Evolutionary conservation across 2,888 invertebrate species (phyloP), one percentile per base, ranked within the genome.

Genomic region (Epinotia brunnichana): DNA sequence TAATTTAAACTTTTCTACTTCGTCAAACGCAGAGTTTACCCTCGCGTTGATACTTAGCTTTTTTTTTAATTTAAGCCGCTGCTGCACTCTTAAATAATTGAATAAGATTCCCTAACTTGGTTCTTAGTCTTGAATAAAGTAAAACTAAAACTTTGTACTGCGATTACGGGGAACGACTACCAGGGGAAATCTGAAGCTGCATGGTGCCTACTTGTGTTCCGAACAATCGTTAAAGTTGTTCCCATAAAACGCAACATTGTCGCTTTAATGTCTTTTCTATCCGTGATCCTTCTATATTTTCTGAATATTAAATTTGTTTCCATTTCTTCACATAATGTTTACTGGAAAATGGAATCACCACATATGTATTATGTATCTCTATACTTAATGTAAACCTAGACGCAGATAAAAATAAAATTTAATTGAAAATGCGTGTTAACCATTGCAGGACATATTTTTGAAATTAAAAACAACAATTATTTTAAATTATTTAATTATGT

Each of bases 1-100:
- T 87, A 87, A 90, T 89, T 87, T 87, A 87, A 90, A 90, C 86
- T 90, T 90, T 87, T 81, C 80, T 84, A 80, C 87, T 89, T 82
- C 84, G 83, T 88, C 87, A 88, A 86, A 84, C 76, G 80, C 77
- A 75, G 77, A 80, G 81, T 77, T 81, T 77, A 76, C 78, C 73
- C 75, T 69, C 78, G 78, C 78, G 78, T 78, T 81, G 83, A 86
- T 84, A n/a, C n/a, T n/a, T n/a, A 85, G 82, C 80, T 81, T 79
- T 77, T 81, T 85, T 85, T 87, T 85, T 83, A 85, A 87, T 85
- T 85, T 85, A 84, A 86, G 86, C 83, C 80, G 75, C 80, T 83
- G 83, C 84, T 83, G 83, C 84, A 83, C 80, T 83, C 80, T 81
- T 81, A 82, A 85, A 83, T 83, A 83, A 84, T 83, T 81, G 79